Percentiles rank a stretch among this genome's conserved stretches.
Evolutionary conservation across 2,113 vertebrate species (phyloP).

Genomic region (Cyrtonyx montezumae): DNA sequence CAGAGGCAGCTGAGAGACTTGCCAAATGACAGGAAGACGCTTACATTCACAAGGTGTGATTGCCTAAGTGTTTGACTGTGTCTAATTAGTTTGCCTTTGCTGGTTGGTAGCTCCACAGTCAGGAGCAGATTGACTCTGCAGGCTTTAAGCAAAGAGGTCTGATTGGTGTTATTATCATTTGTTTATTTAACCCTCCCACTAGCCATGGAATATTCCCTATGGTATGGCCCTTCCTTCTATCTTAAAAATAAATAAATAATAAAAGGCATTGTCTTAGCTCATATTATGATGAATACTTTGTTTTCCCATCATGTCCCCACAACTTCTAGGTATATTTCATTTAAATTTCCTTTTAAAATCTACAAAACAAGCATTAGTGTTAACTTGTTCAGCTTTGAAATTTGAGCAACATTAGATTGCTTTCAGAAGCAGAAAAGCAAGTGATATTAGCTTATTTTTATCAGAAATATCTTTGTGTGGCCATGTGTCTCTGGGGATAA

Average conservation of each 20-base stretch:
- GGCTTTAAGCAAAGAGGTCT: constrained; percentile 84
- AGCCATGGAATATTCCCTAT: constrained; percentile 72
- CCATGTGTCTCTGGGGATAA: not conserved
- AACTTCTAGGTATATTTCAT: not conserved
- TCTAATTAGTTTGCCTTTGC: constrained; percentile 90
- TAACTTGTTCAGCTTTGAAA: not conserved
- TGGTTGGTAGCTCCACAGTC: constrained; percentile 83
- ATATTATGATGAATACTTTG: not conserved
- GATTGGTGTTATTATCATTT: constrained; percentile 90
- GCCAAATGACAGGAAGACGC: constrained; percentile 93
- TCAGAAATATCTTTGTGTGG: not conserved
- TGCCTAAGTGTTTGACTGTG: constrained; percentile 89
- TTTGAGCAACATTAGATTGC: not conserved
- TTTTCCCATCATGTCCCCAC: not conserved
- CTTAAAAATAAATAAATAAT: not conserved
- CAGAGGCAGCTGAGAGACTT: constrained; percentile 88
- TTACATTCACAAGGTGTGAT: constrained; percentile 91
- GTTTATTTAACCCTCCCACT: constrained; percentile 84
- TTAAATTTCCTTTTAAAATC: not conserved
- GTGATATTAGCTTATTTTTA: not conserved
- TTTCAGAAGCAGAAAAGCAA: not conserved
- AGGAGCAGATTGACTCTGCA: constrained; percentile 84
- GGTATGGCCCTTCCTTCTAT: constrained; percentile 60
- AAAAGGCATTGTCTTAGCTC: constrained; percentile 4
- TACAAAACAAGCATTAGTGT: not conserved